Base-by-base conservation (phyloP, 2,797 vertebrate species). In the Eulemur albifrons region DNA sequence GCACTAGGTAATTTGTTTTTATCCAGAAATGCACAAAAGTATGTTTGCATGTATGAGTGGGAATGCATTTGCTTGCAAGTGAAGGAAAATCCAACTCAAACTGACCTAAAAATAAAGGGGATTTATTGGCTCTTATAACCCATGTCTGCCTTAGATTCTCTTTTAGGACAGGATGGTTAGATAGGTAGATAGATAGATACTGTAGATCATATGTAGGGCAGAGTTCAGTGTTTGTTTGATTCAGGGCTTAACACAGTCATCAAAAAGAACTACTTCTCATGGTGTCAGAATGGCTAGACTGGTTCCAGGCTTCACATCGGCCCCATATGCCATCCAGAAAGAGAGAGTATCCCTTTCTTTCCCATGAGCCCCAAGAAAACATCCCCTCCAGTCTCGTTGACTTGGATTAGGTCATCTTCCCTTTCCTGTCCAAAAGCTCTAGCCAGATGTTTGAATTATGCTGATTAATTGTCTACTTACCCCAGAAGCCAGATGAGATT, bases 1-100 rank as follows among this genome's bases (percentile, higher is more conserved):
- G n/a, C n/a, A n/a, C n/a, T n/a, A n/a, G n/a, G 38, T 23, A 50
- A 75, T 70, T 88, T 25, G 59, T 59, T 93, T 82, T 90, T 76
- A 89, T 5, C 5, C 63, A n/a, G 59, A 23, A 30, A 93, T 61
- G 5, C 72, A 30, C 38, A 69, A 79, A 88, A 59, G 63, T 32
- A 18, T 45, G 21, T 45, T 79, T 79, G 27, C 2, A 43, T 88
- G 4, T 70, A 79, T 73, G 63, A 48, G 43, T 52, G 63, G 96
- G 52, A 25, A 69, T 94, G 59, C 14, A 25, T 91, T 89, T 96
- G 45, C 17, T 93, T 96, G 45, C 17, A 97, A 91, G 79, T 48
- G 50, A 90, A 87, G 35, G 50, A 91, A 94, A 92, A 70, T 1
- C 17, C 25, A 93, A 69, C 45, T 90, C 50, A 89, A 94, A 87